Conservation (phyloP, 1,140 invertebrate genomes). For the Thaumatotibia leucotreta region DNA sequence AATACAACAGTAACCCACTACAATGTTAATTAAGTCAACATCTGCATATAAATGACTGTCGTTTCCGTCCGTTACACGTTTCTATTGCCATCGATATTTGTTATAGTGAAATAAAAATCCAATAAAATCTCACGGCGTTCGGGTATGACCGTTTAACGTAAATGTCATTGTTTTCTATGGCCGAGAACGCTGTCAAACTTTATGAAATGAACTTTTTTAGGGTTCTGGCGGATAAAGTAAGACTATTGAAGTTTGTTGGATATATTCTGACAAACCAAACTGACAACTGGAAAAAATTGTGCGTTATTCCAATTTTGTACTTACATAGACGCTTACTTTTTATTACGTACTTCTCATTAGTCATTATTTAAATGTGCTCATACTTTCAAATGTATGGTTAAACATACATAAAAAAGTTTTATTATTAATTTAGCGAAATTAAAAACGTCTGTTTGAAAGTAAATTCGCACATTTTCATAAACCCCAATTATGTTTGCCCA, state of each 20-base stretch:
- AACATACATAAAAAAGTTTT: too few species aligned
- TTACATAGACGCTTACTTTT: too few species aligned
- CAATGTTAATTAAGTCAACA: constrained; percentile 12
- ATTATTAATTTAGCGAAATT: too few species aligned
- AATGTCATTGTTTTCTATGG: constrained; percentile 35
- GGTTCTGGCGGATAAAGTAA: not conserved
- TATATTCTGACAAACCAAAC: too few species aligned
- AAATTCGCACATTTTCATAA: too few species aligned
- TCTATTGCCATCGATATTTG: constrained; percentile 26
- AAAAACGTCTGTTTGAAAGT: too few species aligned
- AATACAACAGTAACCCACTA: constrained; percentile 2
- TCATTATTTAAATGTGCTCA: too few species aligned
- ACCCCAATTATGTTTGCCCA: too few species aligned
- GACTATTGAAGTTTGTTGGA: not conserved
- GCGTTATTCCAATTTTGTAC: too few species aligned
- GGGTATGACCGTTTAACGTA: constrained; percentile 22
- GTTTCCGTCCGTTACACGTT: constrained; percentile 20
- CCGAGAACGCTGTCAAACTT: constrained; percentile 29
- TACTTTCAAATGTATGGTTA: too few species aligned
- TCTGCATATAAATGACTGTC: constrained; percentile 5
- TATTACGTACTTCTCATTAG: too few species aligned
- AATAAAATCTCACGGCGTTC: constrained; percentile 24
- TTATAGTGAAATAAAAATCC: constrained; percentile 33
- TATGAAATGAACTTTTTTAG: constrained; percentile 31
- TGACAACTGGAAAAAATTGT: too few species aligned